A percentile compares a stretch with the other conserved stretches of the same genome.
Evolutionary conservation across 2,113 vertebrate genomes (phyloP).

Genomic region (Rutilus rutilus): DNA sequence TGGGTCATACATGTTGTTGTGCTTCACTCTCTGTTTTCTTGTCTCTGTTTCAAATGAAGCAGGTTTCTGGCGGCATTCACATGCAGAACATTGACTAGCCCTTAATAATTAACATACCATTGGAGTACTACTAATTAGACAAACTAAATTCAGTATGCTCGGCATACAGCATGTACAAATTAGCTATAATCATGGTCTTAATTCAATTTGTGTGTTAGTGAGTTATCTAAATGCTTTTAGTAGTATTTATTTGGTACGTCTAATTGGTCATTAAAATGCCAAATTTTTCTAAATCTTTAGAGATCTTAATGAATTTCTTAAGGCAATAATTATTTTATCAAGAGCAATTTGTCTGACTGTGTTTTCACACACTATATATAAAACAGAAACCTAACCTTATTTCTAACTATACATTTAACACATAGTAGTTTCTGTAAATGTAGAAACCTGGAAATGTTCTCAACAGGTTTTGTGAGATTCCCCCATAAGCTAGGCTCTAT

Average conservation of each 20-base stretch:
- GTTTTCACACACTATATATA: neutral
- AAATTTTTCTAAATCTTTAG: neutral
- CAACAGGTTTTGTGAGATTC: neutral
- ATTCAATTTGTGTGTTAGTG: constrained; percentile 24
- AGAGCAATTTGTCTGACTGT: neutral
- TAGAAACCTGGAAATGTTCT: neutral
- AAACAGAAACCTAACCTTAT: neutral
- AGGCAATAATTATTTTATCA: neutral
- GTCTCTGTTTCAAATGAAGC: neutral
- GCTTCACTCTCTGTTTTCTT: constrained; percentile 10
- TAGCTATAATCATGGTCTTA: constrained; percentile 20
- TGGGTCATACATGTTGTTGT: constrained; percentile 60
- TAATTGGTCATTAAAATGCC: constrained; percentile 15
- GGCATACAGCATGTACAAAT: constrained; percentile 16
- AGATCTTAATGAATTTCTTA: neutral
- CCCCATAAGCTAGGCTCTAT: neutral
- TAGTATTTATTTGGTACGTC: neutral
- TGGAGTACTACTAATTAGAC: constrained; percentile 4
- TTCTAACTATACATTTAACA: neutral
- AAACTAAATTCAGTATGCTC: constrained; percentile 7
- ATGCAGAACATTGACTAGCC: neutral
- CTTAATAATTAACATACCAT: constrained; percentile 21
- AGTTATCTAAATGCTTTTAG: neutral
- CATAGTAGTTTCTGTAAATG: neutral
- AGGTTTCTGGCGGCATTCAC: neutral